Percentiles rank a stretch among this genome's conserved stretches.
Evolutionary conservation across 1,140 invertebrate species (phyloP).

Genomic region (Euura lappo): DNA sequence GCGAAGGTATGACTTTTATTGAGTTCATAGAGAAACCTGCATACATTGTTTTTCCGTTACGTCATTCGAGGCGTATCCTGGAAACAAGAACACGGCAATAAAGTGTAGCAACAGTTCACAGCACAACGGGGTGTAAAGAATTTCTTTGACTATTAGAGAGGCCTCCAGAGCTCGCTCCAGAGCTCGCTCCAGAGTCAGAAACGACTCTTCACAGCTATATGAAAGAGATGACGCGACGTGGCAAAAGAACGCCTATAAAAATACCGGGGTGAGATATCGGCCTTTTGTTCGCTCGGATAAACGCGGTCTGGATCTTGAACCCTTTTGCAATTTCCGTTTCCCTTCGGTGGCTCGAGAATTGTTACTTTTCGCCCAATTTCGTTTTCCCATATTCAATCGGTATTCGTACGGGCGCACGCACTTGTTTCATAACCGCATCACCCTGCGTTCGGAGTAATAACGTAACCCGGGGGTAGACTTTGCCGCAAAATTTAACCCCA

Average conservation of each 20-base stretch:
- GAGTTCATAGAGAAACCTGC: too few relatives aligned
- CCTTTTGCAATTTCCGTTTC: too few relatives aligned
- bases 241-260: background rate
- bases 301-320: background rate
- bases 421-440: background rate
- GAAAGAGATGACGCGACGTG: background rate
- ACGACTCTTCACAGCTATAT: background rate
- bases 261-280: too few relatives aligned
- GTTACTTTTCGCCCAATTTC: background rate
- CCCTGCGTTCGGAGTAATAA: background rate
- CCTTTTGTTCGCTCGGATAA: background rate
- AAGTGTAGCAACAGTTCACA: too few relatives aligned
- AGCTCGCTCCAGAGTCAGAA: background rate
- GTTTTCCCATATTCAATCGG: background rate
- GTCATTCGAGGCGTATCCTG: too few relatives aligned
- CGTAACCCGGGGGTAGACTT: background rate
- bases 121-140: too few relatives aligned
- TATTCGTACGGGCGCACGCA: background rate
- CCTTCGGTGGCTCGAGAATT: too few relatives aligned
- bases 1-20: too few relatives aligned
- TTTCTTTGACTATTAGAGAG: too few relatives aligned
- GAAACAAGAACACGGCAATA: too few relatives aligned
- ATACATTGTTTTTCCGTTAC: too few relatives aligned
- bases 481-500: background rate
- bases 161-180: background rate